Evolutionary conservation across 2,888 invertebrate species (phyloP), one percentile per base, ranked within the genome.

Genomic region (Dasypolia templi): DNA sequence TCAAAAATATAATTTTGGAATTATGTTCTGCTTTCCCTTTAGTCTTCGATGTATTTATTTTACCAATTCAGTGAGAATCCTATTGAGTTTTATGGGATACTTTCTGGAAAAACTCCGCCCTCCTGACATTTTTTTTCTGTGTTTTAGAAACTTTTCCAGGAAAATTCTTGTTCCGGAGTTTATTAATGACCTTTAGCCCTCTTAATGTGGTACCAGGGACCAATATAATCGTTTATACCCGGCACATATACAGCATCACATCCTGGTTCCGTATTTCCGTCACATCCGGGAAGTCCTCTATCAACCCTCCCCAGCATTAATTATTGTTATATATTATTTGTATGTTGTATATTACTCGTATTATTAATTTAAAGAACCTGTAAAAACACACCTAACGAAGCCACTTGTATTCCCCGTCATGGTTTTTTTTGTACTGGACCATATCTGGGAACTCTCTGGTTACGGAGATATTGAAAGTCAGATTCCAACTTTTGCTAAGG

Each of bases 251-350:
- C 39, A 32, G 46, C 53, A 17, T 56, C 62, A 77, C 65, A 67
- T 85, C 59, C 70, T 73, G 56, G 22, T 73, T 68, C 32, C 32
- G 26, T 72, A 63, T 72, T 75, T 44, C 26, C 53, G 53, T 63
- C 64, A 78, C 61, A 61, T 79, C 82, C 68, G 70, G 81, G 64
- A 71, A 67, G 73, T 65, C 56, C 72, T 75, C 26, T 79, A 61
- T 75, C 76, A 81, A 74, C 73, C 64, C 62, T 68, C 22, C 42
- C 22, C 12, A 19, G 46, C 49, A n/a, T 72, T 72, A 69, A 80
- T 85, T 74, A 80, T 65, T n/a, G n/a, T 56, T 64, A 74, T 67
- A 74, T 69, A 75, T 66, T 29, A 32, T 71, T 70, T 49, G 39
- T 63, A n/a, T n/a, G n/a, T n/a, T n/a, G n/a, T n/a, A n/a, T n/a